These are phyloP conservation scores for Tragelaphus strepsiceros DNA, from an alignment of 2,113 vertebrate genomes.

Conservation along the genomic window DNA sequence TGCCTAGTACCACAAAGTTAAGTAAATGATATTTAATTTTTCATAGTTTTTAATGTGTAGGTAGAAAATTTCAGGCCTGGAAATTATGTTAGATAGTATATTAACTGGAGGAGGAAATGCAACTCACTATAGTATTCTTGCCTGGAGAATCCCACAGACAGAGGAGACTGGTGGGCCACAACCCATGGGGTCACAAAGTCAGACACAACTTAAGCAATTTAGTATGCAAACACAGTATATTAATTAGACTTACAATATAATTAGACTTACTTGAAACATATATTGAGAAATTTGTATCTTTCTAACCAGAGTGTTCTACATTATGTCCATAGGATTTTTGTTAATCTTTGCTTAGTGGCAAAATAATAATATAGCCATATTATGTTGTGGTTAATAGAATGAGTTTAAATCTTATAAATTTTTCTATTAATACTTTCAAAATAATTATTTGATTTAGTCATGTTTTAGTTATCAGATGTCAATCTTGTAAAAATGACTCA, in stretches of 20 bases:
- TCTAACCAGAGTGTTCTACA: background rate
- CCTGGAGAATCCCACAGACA: background rate
- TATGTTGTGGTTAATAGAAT: background rate
- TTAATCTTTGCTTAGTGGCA: background rate
- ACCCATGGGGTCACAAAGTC: background rate
- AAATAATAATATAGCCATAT: background rate
- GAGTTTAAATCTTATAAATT: background rate
- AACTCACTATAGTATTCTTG: background rate
- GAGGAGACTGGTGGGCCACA: background rate
- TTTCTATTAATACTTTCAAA: background rate
- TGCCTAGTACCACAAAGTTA: background rate
- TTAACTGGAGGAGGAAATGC: background rate
- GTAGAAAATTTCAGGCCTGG: background rate
- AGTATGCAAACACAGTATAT: background rate
- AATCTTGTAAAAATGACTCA: background rate
- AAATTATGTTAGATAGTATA: background rate
- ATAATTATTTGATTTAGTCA: background rate
- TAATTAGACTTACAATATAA: background rate
- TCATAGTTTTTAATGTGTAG: background rate
- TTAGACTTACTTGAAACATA: background rate
- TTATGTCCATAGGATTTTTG: background rate
- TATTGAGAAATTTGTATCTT: background rate
- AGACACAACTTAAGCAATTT: background rate
- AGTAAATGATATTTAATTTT: background rate
- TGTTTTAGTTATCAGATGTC: background rate